These are phyloP conservation scores for Guaruba guarouba DNA, from an alignment of 2,113 vertebrate species.

Conservation along the genomic window DNA sequence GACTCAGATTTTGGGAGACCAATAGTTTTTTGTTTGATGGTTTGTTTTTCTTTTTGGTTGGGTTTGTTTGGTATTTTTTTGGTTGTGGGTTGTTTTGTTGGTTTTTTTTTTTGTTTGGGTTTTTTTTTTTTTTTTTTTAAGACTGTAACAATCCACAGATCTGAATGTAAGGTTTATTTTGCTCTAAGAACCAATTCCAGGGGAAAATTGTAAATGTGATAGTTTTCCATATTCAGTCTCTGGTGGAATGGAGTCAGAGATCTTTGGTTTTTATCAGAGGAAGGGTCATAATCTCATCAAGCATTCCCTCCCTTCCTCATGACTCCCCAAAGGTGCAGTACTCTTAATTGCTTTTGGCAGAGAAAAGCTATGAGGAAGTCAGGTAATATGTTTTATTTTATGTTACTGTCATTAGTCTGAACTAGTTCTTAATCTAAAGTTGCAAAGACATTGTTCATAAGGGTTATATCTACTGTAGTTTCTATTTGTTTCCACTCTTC, in stretches of 20 bases:
- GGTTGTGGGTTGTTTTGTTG: background rate
- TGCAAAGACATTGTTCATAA: background rate
- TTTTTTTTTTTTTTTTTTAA: background rate
- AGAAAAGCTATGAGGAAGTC: conserved; percentile 52
- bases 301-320: conserved; percentile 45
- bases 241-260: background rate
- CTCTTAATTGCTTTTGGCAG: conserved; percentile 51
- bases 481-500: background rate
- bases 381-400: conserved; percentile 14
- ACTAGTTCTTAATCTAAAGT: conserved; percentile 20
- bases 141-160: background rate
- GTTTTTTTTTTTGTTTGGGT: background rate
- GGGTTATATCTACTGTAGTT: background rate
- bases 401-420: conserved; percentile 23
- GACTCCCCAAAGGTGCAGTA: conserved; percentile 12
- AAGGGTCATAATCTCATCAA: background rate
- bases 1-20: background rate
- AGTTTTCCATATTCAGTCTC: background rate
- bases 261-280: conserved; percentile 9
- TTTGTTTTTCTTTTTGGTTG: background rate
- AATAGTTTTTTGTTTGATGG: background rate
- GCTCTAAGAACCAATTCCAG: background rate
- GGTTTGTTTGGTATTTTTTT: background rate
- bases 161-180: background rate
- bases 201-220: background rate